Percentiles rank a stretch among this genome's conserved stretches.
Evolutionary conservation across 2,113 vertebrate genomes (phyloP).

Genomic region (Pachycephala philippinensis): DNA sequence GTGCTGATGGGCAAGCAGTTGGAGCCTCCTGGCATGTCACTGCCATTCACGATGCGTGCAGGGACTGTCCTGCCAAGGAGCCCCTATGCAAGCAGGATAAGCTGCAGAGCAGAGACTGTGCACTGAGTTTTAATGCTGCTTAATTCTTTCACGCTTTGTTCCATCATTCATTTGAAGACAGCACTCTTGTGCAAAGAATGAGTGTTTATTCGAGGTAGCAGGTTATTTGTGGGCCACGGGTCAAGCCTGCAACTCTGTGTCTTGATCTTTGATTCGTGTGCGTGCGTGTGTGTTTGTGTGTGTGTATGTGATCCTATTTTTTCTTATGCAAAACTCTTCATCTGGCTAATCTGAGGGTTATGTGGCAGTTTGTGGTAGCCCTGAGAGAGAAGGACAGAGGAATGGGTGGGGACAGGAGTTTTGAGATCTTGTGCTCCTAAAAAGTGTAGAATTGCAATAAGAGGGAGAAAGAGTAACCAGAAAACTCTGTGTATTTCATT

Average conservation of each 20-base stretch:
- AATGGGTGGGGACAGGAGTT: background rate
- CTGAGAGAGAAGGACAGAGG: background rate
- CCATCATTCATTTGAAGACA: background rate
- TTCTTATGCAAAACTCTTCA: background rate
- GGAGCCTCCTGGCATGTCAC: accelerated
- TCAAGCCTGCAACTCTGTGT: background rate
- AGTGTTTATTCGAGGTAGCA: background rate
- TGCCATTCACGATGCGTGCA: accelerated
- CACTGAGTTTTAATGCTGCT: background rate
- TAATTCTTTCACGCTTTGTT: background rate
- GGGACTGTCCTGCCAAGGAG: background rate
- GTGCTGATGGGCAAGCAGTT: background rate
- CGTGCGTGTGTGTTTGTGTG: background rate
- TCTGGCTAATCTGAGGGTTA: background rate
- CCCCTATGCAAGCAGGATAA: background rate
- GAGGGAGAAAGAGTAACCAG: background rate
- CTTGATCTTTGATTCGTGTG: background rate
- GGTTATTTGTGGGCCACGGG: accelerated
- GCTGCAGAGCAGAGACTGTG: background rate
- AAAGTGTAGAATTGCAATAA: background rate
- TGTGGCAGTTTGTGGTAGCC: background rate
- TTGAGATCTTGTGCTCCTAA: background rate
- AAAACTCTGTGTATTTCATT: background rate
- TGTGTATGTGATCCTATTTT: background rate
- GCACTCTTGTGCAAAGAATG: background rate